Evolutionary conservation across 2,888 invertebrate genomes (phyloP).

Genomic region (Toxonevra muliebris): DNA sequence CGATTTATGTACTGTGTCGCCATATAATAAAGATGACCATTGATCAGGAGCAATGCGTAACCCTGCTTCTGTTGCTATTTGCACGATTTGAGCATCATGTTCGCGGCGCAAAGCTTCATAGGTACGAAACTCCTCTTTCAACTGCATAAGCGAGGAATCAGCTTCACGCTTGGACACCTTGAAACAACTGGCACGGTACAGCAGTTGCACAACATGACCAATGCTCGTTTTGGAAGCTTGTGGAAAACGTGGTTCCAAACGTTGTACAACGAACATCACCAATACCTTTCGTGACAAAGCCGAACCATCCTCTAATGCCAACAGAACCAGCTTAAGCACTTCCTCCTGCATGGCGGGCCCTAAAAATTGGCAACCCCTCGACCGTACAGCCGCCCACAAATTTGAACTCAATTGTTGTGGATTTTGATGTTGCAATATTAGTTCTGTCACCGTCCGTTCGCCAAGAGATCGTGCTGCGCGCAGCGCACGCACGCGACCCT

Average conservation of each 20-base stretch:
- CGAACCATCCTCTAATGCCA: slow-evolving; percentile 95
- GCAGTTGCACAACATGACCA: slow-evolving; percentile 97
- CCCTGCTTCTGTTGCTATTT: slow-evolving; percentile 97
- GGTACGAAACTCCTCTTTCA: slow-evolving; percentile 95
- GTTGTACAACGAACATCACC: slow-evolving; percentile 98
- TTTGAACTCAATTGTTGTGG: slow-evolving; percentile 92
- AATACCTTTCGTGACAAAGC: slow-evolving; percentile 92
- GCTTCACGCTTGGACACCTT: slow-evolving; percentile 97
- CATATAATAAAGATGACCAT: slow-evolving; percentile 96
- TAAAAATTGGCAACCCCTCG: slow-evolving; percentile 96
- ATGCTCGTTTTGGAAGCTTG: slow-evolving; percentile 99
- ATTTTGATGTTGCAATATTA: slow-evolving; percentile 95
- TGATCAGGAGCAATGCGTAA: slow-evolving; percentile 97
- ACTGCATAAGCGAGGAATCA: slow-evolving; percentile 96
- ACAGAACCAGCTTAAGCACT: slow-evolving; percentile 90
- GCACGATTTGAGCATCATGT: slow-evolving; percentile 98
- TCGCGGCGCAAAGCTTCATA: slow-evolving; percentile 93
- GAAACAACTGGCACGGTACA: slow-evolving; percentile 98
- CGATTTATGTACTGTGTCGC: slow-evolving; percentile 93
- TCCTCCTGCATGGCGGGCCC: slow-evolving; percentile 99
- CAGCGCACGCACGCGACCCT: slow-evolving; percentile 81
- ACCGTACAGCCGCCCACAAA: slow-evolving; percentile 96
- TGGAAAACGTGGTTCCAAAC: slow-evolving; percentile 92
- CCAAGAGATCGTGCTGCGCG: slow-evolving; percentile 91
- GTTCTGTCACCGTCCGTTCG: slow-evolving; percentile 92